Base-by-base conservation (phyloP, 2,797 vertebrate genomes). In the Characodon lateralis region DNA sequence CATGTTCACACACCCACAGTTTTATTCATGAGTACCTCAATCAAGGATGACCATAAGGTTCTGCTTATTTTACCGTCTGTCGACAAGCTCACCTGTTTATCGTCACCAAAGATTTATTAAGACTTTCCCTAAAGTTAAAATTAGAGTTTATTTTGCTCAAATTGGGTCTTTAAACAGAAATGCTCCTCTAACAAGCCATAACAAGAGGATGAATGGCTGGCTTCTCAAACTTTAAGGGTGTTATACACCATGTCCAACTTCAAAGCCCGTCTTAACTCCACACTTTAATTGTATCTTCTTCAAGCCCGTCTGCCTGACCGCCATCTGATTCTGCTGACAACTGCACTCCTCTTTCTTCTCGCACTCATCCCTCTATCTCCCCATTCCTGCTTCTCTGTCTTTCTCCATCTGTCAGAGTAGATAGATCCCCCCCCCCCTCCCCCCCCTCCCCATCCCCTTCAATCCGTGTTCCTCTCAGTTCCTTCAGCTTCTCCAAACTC, bases 221-320 rank as follows among this genome's bases (percentile, higher is more conserved):
- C 71, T 94, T 91, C 93, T 95, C 91, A 87, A 92, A 94, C 94
- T 94, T 90, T 84, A 90, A 95, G 94, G 89, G 94, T 94, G 93
- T 94, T 96, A 93, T 89, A 88, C 88, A 94, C 94, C 93, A 82
- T 87, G 96, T 95, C 89, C 80, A 86, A 95, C 96, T 96, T 96
- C 97, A 97, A 97, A 98, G 97, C 90, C 83, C 81, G 81, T 94
- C 95, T 96, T 95, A 94, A 96, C 92, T 89, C 95, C 92, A 95
- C 95, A 94, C 95, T 97, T 96, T 96, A 96, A 96, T 96, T 95
- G 91, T 94, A 96, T 97, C 96, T 96, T 94, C 91, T 94, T 87
- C 94, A 94, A 96, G 95, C 94, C 85, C 92, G 95, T 95, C 94
- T 95, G 95, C 94, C 87, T 93, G 93, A 92, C 93, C 89, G 87